Conservation (phyloP, 1,140 invertebrate species). For the Caenorhabditis tropicalis region DNA sequence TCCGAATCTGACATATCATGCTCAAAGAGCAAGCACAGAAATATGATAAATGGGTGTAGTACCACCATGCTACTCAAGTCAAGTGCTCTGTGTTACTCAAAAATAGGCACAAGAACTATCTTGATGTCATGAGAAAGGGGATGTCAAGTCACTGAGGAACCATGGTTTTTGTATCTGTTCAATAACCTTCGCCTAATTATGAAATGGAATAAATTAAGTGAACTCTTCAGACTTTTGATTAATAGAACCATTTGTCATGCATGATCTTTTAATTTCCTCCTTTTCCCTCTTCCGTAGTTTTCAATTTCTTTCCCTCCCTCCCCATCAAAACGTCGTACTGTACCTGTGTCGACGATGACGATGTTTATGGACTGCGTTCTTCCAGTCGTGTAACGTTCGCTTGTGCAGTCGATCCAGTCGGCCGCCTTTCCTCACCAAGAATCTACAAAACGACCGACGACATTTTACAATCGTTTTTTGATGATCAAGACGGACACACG, state of each 20-base stretch:
- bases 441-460: constrained; percentile 18
- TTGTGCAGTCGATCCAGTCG: constrained; percentile 48
- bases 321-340: not conserved
- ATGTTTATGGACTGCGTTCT: constrained; percentile 47
- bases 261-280: constrained; percentile 12
- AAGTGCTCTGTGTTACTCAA: not conserved
- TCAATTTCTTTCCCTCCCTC: not conserved
- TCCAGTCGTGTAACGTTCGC: constrained; percentile 49
- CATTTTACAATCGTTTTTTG: constrained; percentile 38
- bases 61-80: not conserved
- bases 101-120: not conserved
- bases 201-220: not conserved
- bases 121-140: no score
- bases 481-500: constrained; percentile 27
- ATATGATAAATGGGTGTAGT: constrained; percentile 22
- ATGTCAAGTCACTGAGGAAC: no score
- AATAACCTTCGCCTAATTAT: not conserved
- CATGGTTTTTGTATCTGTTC: no score
- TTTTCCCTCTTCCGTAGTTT: not conserved
- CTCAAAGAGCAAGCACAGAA: constrained; percentile 12
- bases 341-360: constrained; percentile 44
- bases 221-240: constrained; percentile 16
- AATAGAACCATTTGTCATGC: constrained; percentile 21
- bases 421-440: constrained; percentile 51
- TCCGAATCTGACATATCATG: not conserved